Conservation (phyloP, 2,888 invertebrate species). For the Mythimna albipuncta region DNA sequence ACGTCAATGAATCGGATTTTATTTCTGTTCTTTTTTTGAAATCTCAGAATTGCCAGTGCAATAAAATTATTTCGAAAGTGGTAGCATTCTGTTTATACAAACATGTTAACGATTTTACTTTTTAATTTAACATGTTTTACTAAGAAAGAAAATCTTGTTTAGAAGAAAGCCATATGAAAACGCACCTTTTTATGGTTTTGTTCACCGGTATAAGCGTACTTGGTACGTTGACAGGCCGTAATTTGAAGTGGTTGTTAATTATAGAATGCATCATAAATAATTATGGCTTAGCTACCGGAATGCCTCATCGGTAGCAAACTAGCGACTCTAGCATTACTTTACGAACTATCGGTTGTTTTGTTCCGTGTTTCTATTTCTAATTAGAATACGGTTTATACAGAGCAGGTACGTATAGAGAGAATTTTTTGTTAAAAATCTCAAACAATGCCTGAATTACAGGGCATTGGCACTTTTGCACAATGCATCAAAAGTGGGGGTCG, state of each 20-base stretch:
- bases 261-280: slow-evolving; percentile 61
- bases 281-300: slow-evolving; percentile 47
- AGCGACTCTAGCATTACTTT: slow-evolving; percentile 3
- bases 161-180: slow-evolving; percentile 14
- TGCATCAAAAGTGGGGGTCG: slow-evolving; percentile 50
- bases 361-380: slow-evolving; percentile 13
- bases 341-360: slow-evolving; percentile 8
- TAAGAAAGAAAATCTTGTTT: slow-evolving; percentile 17
- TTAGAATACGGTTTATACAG: not conserved
- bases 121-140: slow-evolving; percentile 13
- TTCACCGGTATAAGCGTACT: slow-evolving; percentile 16
- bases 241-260: slow-evolving; percentile 56
- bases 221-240: slow-evolving; percentile 54
- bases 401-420: not conserved
- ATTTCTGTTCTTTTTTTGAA: slow-evolving; percentile 27
- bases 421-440: not conserved
- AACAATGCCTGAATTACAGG: slow-evolving; percentile 31
- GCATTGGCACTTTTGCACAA: slow-evolving; percentile 42
- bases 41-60: slow-evolving; percentile 22
- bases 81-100: slow-evolving; percentile 11
- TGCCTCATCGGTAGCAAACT: slow-evolving; percentile 42
- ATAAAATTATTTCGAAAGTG: slow-evolving; percentile 23
- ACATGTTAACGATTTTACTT: slow-evolving; percentile 8
- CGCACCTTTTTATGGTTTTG: slow-evolving; percentile 32
- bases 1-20: slow-evolving; percentile 54